Evolutionary conservation across 2,797 vertebrate genomes (phyloP).

Genomic region (Sphaeramia orbicularis): DNA sequence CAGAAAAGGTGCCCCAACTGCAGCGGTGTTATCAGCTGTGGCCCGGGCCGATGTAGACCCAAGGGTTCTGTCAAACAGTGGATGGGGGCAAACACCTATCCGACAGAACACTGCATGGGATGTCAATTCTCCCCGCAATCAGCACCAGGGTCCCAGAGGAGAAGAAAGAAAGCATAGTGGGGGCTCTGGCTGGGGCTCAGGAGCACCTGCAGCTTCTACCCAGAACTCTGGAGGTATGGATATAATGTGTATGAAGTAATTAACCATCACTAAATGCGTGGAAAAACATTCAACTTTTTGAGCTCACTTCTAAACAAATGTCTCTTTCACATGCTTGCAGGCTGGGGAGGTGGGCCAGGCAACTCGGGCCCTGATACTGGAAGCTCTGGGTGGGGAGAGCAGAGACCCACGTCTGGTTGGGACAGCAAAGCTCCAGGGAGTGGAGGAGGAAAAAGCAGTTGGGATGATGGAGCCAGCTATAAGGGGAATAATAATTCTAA

Average conservation of each 20-base stretch:
- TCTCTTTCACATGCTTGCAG: slow-evolving; percentile 44
- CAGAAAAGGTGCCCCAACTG: slow-evolving; percentile 84
- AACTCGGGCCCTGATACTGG: slow-evolving; percentile 86
- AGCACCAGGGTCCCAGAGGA: slow-evolving; percentile 72
- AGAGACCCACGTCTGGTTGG: slow-evolving; percentile 90
- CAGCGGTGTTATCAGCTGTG: slow-evolving; percentile 81
- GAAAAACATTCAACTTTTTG: neutral
- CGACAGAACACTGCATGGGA: slow-evolving; percentile 98
- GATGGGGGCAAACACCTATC: slow-evolving; percentile 98
- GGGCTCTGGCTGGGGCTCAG: slow-evolving; percentile 89
- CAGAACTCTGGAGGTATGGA: slow-evolving; percentile 87
- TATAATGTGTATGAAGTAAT: neutral
- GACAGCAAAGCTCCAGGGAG: slow-evolving; percentile 88
- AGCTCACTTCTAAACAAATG: neutral
- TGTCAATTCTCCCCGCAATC: slow-evolving; percentile 80
- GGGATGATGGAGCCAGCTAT: slow-evolving; percentile 90
- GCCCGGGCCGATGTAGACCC: slow-evolving; percentile 92
- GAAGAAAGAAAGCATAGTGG: slow-evolving; percentile 89
- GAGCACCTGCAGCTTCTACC: slow-evolving; percentile 79
- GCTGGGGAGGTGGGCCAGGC: slow-evolving; percentile 87
- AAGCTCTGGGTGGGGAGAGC: slow-evolving; percentile 91
- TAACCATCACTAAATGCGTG: neutral
- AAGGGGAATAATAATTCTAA: slow-evolving; percentile 79
- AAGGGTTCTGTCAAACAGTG: slow-evolving; percentile 96
- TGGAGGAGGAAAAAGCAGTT: slow-evolving; percentile 87